phyloP scores from a whole-genome alignment of 2,797 vertebrate species.

The Chromobotia macracanthus region DNA sequence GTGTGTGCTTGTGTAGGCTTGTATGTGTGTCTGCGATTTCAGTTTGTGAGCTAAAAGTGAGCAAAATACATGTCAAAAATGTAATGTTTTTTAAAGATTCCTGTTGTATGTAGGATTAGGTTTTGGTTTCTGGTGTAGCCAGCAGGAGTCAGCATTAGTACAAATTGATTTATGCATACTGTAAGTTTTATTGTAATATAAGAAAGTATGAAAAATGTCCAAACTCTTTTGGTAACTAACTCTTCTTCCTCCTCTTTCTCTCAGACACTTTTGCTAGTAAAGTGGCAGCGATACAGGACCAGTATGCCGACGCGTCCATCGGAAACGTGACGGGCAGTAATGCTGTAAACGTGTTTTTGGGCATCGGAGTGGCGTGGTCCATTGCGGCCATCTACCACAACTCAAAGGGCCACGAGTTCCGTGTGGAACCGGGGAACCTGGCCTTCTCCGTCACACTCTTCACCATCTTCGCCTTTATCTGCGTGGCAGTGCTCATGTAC shows the following conservation, averaged over 20 bases:
- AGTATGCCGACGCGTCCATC: slow-evolving; percentile 97
- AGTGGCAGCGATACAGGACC: slow-evolving; percentile 96
- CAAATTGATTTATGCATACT: too few relatives aligned
- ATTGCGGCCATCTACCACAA: slow-evolving; percentile 97
- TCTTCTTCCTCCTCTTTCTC: slow-evolving; percentile 4
- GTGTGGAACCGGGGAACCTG: slow-evolving; percentile 90
- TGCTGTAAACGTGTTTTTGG: slow-evolving; percentile 97
- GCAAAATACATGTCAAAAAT: too few relatives aligned
- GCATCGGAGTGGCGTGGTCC: slow-evolving; percentile 98
- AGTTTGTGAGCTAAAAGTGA: too few relatives aligned
- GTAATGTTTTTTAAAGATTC: too few relatives aligned
- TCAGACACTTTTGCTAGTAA: slow-evolving; percentile 98
- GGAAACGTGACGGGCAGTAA: slow-evolving; percentile 99
- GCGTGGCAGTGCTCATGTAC: slow-evolving; percentile 90
- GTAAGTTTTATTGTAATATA: too few relatives aligned
- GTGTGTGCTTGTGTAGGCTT: neutral
- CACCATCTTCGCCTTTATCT: slow-evolving; percentile 99
- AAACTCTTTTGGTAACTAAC: too few relatives aligned
- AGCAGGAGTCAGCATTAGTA: too few relatives aligned
- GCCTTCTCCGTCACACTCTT: slow-evolving; percentile 99
- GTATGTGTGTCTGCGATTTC: slow-evolving; percentile 18
- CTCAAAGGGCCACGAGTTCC: slow-evolving; percentile 82
- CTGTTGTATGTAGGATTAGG: too few relatives aligned
- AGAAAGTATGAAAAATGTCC: too few relatives aligned
- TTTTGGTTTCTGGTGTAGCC: too few relatives aligned